These are phyloP conservation scores for Ichneumon xanthorius DNA, from an alignment of 2,888 invertebrate species.

Conservation along the genomic window DNA sequence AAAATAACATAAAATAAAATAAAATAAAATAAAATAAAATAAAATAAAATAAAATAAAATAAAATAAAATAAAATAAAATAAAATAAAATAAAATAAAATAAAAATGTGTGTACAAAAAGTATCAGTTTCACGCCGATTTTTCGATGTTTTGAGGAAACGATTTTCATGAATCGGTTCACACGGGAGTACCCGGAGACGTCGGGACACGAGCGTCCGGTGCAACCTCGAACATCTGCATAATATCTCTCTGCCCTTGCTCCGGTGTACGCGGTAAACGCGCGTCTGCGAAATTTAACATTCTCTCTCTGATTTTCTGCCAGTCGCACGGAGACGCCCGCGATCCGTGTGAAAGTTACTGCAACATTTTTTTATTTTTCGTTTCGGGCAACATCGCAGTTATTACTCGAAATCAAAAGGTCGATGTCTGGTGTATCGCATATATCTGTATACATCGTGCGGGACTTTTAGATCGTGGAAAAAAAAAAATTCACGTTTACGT, in stretches of 20 bases:
- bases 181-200: constrained; percentile 24
- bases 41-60: background rate
- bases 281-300: constrained; percentile 43
- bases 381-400: constrained; percentile 47
- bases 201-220: constrained; percentile 43
- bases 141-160: constrained; percentile 38
- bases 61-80: too few relatives aligned
- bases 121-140: background rate
- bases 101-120: background rate
- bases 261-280: background rate
- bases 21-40: too few relatives aligned
- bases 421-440: constrained; percentile 15
- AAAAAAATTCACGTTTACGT: constrained; percentile 41
- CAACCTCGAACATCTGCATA: constrained; percentile 35
- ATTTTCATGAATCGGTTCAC: constrained; percentile 48
- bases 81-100: too few relatives aligned
- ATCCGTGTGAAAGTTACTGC: constrained; percentile 44
- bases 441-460: background rate
- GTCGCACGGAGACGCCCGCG: constrained; percentile 19
- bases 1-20: too few relatives aligned
- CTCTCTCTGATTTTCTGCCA: constrained; percentile 49
- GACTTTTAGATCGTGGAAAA: constrained; percentile 5
- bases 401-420: constrained; percentile 52
- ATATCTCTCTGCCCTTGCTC: background rate
- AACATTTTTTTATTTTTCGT: constrained; percentile 10